A percentile compares a stretch with the other conserved stretches of the same genome.
These are phyloP conservation scores for Lycocorax pyrrhopterus DNA, from an alignment of 2,113 vertebrate genomes.

Conservation along the genomic window DNA sequence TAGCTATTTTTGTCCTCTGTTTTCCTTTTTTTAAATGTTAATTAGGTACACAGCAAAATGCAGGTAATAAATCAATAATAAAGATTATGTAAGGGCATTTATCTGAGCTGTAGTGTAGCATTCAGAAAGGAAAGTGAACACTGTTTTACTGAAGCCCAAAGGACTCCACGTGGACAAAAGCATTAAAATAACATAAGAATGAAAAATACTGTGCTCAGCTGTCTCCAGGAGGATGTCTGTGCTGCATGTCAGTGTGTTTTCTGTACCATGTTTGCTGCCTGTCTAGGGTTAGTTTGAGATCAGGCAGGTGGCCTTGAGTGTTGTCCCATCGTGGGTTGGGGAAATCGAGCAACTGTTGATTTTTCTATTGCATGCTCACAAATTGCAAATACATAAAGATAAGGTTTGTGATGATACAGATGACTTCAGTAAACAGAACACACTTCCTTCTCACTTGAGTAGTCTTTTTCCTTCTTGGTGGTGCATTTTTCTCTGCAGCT, in stretches of 20 bases:
- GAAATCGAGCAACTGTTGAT: neutral
- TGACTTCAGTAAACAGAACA: neutral
- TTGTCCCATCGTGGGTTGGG: neutral
- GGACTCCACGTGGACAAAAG: neutral
- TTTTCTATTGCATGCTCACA: neutral
- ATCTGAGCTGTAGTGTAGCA: neutral
- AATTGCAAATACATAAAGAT: neutral
- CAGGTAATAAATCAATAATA: conserved; percentile 18
- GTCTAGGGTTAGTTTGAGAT: neutral
- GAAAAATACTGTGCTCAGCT: neutral
- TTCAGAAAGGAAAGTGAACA: neutral
- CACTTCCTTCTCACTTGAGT: neutral
- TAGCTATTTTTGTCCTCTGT: conserved; percentile 5
- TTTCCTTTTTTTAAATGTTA: neutral
- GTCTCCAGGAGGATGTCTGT: neutral
- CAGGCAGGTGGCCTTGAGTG: neutral
- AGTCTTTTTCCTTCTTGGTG: neutral
- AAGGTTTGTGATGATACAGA: neutral
- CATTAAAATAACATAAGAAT: neutral
- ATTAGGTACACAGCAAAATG: conserved; percentile 22
- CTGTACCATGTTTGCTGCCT: neutral
- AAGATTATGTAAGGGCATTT: conserved; percentile 17
- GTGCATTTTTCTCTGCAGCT: neutral
- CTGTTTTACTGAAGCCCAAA: neutral
- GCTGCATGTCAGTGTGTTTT: neutral